These are phyloP conservation scores for Sminthurinus signatus DNA, from an alignment of 1,140 invertebrate genomes.

Conservation along the genomic window DNA sequence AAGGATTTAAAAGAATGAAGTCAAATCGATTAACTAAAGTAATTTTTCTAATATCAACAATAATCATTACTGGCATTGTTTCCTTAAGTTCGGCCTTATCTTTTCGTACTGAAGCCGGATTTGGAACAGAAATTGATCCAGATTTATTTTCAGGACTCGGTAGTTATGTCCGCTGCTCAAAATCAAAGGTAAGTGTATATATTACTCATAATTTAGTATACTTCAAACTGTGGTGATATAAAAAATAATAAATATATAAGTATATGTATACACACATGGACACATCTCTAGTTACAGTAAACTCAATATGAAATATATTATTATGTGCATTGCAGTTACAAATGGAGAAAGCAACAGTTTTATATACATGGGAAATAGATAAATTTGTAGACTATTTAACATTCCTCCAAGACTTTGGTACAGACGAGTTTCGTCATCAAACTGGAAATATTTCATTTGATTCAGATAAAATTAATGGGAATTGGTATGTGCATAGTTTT, in stretches of 20 bases:
- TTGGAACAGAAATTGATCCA: neutral
- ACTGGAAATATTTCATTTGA: neutral
- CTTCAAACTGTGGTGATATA: neutral
- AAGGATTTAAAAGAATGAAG: too few relatives aligned
- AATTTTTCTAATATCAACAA: too few relatives aligned
- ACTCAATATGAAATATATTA: neutral
- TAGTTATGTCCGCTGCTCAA: neutral
- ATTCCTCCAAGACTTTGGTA: slow-evolving; percentile 16
- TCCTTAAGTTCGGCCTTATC: too few relatives aligned
- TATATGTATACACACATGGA: neutral
- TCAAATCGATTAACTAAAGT: too few relatives aligned
- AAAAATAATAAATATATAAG: neutral
- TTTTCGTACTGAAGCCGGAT: neutral
- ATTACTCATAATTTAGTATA: neutral
- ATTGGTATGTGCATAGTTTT: neutral
- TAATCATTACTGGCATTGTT: too few relatives aligned
- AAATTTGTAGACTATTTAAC: slow-evolving; percentile 23
- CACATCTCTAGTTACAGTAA: neutral
- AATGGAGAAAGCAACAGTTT: slow-evolving; percentile 11
- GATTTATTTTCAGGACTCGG: neutral
- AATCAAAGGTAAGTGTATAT: slow-evolving; percentile 7
- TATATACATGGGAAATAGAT: slow-evolving; percentile 30
- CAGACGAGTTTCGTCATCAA: neutral
- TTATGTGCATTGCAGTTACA: slow-evolving; percentile 7
- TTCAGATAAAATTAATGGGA: slow-evolving; percentile 1